Evolutionary conservation across 2,113 vertebrate species (phyloP).

Genomic region (Cheilinus undulatus): DNA sequence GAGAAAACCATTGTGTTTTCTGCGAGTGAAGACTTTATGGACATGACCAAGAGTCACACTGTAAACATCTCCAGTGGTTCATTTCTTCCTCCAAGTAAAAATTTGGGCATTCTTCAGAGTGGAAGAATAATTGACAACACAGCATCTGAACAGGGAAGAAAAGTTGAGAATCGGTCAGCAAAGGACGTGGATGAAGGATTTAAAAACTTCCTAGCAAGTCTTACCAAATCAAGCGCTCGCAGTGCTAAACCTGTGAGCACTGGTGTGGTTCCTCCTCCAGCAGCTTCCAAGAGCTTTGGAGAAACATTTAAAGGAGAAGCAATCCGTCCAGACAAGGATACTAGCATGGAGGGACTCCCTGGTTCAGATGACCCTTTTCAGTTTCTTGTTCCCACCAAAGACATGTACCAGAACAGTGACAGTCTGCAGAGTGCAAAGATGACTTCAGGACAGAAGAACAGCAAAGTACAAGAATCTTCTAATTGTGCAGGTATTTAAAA

Average conservation of each 20-base stretch:
- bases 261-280: not conserved
- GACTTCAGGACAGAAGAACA: conserved; percentile 3
- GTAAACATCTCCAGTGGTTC: conserved; percentile 21
- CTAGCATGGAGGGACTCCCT: conserved; percentile 40
- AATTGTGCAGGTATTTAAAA: conserved; percentile 26
- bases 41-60: conserved; percentile 82
- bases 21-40: conserved; percentile 85
- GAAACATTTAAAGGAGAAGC: conserved; percentile 31
- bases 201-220: conserved; percentile 40
- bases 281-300: not conserved
- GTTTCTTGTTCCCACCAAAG: conserved; percentile 31
- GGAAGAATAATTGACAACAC: not conserved
- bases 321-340: conserved; percentile 41
- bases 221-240: conserved; percentile 40
- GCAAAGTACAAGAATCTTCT: conserved; percentile 11
- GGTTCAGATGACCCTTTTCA: conserved; percentile 31
- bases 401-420: not conserved
- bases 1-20: conserved; percentile 87
- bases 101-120: not conserved
- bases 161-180: not conserved
- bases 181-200: conserved; percentile 38
- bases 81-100: conserved; percentile 1
- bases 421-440: conserved; percentile 10
- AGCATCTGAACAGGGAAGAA: conserved; percentile 6
- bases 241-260: conserved; percentile 16